phyloP scores from a whole-genome alignment of 2,888 invertebrate genomes.

The Amiota communis region DNA sequence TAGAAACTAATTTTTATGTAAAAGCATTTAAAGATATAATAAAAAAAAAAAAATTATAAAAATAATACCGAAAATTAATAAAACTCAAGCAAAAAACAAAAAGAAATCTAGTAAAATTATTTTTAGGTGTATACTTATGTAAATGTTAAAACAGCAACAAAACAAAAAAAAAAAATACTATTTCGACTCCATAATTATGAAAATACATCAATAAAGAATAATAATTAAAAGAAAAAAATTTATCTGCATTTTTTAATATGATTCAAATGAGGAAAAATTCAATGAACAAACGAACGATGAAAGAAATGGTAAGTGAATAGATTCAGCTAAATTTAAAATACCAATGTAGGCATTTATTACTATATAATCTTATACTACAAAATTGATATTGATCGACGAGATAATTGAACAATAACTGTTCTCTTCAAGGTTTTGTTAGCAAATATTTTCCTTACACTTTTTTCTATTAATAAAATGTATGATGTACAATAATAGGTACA shows the following conservation, averaged over 20 bases:
- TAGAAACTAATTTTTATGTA: not conserved
- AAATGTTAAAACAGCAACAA: constrained; percentile 11
- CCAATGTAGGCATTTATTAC: too few species aligned
- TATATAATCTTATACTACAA: too few species aligned
- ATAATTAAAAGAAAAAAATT: constrained; percentile 29
- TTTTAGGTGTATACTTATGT: constrained; percentile 2
- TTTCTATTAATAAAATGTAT: too few species aligned
- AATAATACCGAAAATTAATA: not conserved
- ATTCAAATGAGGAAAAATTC: not conserved
- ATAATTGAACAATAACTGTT: too few species aligned
- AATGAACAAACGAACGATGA: too few species aligned
- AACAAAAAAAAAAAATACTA: constrained; percentile 32
- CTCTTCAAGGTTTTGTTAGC: too few species aligned
- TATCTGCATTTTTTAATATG: not conserved
- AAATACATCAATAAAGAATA: constrained; percentile 38
- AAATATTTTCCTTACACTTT: too few species aligned
- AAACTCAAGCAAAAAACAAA: not conserved
- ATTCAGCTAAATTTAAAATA: too few species aligned
- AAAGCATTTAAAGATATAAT: constrained; percentile 14
- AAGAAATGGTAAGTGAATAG: too few species aligned
- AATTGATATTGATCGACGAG: too few species aligned
- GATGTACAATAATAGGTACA: too few species aligned
- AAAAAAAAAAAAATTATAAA: constrained; percentile 28
- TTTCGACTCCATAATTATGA: constrained; percentile 40
- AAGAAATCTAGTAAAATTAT: not conserved